phyloP scores from a whole-genome alignment of 2,113 vertebrate species.

The Cathartes aura region DNA sequence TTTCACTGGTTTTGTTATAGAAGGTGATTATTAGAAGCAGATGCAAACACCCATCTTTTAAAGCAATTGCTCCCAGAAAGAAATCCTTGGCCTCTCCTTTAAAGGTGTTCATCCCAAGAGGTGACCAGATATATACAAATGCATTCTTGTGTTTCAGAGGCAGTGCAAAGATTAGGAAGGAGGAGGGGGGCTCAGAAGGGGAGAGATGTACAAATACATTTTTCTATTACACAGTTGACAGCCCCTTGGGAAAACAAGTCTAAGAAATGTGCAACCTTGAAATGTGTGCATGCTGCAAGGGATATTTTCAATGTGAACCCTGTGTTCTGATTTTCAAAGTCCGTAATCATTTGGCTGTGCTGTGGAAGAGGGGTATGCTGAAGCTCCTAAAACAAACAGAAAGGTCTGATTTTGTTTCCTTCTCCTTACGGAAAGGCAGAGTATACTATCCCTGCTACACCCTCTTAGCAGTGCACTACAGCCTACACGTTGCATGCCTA shows the following conservation, averaged over 20 bases:
- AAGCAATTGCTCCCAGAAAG: background rate
- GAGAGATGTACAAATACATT: background rate
- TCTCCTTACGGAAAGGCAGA: background rate
- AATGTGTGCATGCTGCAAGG: background rate
- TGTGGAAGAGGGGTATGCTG: background rate
- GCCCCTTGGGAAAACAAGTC: constrained; percentile 53
- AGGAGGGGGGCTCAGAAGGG: background rate
- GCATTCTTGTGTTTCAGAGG: background rate
- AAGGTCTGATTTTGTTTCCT: background rate
- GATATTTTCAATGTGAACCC: constrained; percentile 17
- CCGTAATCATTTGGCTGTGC: background rate
- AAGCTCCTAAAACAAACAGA: background rate
- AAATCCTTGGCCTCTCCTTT: background rate
- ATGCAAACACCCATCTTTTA: background rate
- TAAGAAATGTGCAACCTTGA: constrained; percentile 18
- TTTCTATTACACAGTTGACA: constrained; percentile 40
- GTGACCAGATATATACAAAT: background rate
- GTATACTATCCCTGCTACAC: background rate
- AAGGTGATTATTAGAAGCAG: background rate
- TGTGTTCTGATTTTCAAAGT: background rate
- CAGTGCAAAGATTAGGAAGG: background rate
- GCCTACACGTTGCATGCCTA: fast-evolving
- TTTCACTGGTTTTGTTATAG: background rate
- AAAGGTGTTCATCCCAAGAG: background rate
- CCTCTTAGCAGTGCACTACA: background rate